Evolutionary conservation across 2,797 vertebrate species (phyloP).

Genomic region (Scleropages formosus): DNA sequence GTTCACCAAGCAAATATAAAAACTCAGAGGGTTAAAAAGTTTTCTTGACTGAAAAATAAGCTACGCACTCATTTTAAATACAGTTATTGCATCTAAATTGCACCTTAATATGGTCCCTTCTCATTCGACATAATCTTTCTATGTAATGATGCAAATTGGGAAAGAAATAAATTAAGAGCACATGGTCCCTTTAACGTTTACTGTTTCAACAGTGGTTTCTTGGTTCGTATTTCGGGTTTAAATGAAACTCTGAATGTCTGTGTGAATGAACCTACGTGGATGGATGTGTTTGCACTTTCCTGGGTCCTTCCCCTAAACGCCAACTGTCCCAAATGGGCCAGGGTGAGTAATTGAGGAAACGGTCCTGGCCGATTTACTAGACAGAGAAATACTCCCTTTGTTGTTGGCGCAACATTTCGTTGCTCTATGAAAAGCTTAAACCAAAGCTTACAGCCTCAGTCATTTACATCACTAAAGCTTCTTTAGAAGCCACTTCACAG

Average conservation of each 20-base stretch:
- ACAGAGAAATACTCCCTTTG: background rate
- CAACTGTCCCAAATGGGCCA: background rate
- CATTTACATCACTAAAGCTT: background rate
- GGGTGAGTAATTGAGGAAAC: background rate
- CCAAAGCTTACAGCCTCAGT: background rate
- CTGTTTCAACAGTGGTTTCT: constrained; percentile 5
- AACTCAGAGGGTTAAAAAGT: constrained; percentile 40
- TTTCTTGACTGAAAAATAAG: constrained; percentile 7
- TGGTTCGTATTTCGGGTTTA: constrained; percentile 1
- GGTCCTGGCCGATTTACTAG: background rate
- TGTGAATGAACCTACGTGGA: background rate
- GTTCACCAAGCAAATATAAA: constrained; percentile 23
- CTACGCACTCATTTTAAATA: constrained; percentile 13
- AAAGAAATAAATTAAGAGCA: constrained; percentile 23
- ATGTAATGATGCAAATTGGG: constrained; percentile 21
- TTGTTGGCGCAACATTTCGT: background rate
- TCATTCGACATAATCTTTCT: constrained; percentile 14
- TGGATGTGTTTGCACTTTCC: background rate
- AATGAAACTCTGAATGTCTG: background rate
- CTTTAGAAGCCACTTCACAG: background rate
- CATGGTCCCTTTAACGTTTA: constrained; percentile 41
- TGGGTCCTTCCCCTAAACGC: background rate
- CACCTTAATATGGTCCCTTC: constrained; percentile 18
- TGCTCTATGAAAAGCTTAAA: background rate
- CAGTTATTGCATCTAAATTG: constrained; percentile 16